Base-by-base conservation (phyloP, 1,140 invertebrate species). In the Dendrolimus punctatus region DNA sequence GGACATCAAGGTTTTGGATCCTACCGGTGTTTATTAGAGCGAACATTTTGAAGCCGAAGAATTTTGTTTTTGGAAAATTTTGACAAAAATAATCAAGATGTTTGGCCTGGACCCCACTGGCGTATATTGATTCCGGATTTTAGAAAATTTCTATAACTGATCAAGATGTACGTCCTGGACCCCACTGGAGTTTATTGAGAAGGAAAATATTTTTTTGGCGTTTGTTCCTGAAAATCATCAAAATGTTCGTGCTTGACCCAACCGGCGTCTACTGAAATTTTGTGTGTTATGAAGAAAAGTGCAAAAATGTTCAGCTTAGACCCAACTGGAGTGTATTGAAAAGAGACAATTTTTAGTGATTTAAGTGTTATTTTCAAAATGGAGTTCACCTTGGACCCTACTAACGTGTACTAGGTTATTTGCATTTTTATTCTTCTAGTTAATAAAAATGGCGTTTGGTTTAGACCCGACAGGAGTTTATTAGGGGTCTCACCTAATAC, bases 1-100 rank as follows among this genome's bases (percentile, higher is more conserved):
- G 82, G 73, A 77, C 61, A 76, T 81, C 68, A 77, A 81, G 55
- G 71, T 79, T 71, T 69, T 84, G 66, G 80, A 84, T 60, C 80
- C 80, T 57, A 84, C 80, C 43, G 78, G 76, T 44, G 76, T 81
- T 51, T 83, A 83, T 60, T 66, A 48, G 45, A 43, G 51, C 43
- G 37, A 49, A 51, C 10, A 50, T 40, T 40, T 40, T 44, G 37
- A 23, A 23, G 23, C 23, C 23, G 23, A 23, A 23, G 70, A 80
- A 46, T n/a, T 49, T 49, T 51, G 44, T 61, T 57, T 67, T 49
- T 51, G 51, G 56, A 69, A 70, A 66, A 60, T 64, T 48, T 67
- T 47, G 57, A 49, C 46, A 23, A 44, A 62, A 57, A 60, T 60
- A 42, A 46, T 64, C 63, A 80, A 73, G 65, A 80, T 83, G 77